Evolutionary conservation across 2,797 vertebrate species (phyloP).

Genomic region (Sebastes trivittatus): DNA sequence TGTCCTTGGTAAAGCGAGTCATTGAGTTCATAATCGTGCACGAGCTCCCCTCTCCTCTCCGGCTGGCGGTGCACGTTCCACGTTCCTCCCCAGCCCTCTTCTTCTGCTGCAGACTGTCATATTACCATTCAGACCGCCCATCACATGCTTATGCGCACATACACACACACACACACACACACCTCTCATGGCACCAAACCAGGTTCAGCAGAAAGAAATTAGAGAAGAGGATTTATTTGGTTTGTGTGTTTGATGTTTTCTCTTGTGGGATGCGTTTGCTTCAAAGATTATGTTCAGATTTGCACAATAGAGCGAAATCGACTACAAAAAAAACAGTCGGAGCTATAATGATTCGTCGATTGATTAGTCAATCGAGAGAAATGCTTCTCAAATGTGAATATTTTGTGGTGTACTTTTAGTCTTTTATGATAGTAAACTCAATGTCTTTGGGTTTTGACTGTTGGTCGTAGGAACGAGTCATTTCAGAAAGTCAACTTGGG

Average conservation of each 20-base stretch:
- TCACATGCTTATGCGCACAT: slow-evolving; percentile 12
- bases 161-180: not conserved
- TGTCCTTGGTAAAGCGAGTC: slow-evolving; percentile 64
- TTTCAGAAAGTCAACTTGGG: not conserved
- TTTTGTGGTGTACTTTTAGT: not conserved
- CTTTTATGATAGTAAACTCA: not conserved
- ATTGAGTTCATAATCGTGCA: slow-evolving; percentile 66
- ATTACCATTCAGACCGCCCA: slow-evolving; percentile 54
- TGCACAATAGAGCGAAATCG: not conserved
- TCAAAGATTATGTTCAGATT: not conserved
- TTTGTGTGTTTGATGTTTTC: slow-evolving; percentile 6
- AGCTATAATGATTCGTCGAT: not conserved
- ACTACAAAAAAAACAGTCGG: not conserved
- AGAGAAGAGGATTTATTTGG: slow-evolving; percentile 18
- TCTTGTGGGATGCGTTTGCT: not conserved
- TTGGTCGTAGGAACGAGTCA: not conserved
- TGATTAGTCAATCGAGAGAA: not conserved
- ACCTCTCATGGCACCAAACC: slow-evolving; percentile 23
- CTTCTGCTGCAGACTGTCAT: slow-evolving; percentile 39
- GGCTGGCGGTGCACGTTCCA: slow-evolving; percentile 13
- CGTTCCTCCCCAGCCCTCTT: not conserved
- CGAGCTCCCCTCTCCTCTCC: slow-evolving; percentile 10
- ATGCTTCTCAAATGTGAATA: not conserved
- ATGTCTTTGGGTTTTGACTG: not conserved
- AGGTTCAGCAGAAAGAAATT: slow-evolving; percentile 16